Conservation (phyloP, 37 sponge, comb jelly and placozoan species). For the Beroe ovata region DNA sequence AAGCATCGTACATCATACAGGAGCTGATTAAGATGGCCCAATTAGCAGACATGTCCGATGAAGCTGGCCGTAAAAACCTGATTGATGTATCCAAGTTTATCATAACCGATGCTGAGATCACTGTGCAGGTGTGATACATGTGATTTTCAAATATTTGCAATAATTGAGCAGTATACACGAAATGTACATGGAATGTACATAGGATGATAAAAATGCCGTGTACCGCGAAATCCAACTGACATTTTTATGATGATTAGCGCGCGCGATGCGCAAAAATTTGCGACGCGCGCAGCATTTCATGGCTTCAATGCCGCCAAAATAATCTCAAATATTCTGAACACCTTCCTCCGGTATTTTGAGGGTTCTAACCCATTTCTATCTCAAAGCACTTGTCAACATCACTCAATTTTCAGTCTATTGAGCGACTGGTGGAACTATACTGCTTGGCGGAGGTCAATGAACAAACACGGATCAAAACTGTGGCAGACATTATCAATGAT, state of each 20-base stretch:
- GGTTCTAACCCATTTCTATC: not conserved
- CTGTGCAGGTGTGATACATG: slow-evolving; percentile 13
- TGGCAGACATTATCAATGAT: slow-evolving; percentile 49
- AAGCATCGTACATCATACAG: slow-evolving; percentile 53
- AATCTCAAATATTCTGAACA: not conserved
- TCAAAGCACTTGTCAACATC: not conserved
- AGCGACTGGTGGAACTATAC: slow-evolving; percentile 46
- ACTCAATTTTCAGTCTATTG: slow-evolving; percentile 29
- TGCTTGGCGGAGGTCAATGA: slow-evolving; percentile 40
- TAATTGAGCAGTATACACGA: too few species aligned
- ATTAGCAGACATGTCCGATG: slow-evolving; percentile 66
- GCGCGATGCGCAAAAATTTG: not conserved
- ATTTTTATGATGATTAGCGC: not conserved
- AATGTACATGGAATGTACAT: too few species aligned
- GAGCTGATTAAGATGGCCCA: slow-evolving; percentile 63
- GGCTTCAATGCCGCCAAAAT: slow-evolving; percentile 37
- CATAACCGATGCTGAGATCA: slow-evolving; percentile 51
- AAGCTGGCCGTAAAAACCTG: slow-evolving; percentile 39
- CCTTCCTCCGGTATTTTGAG: not conserved
- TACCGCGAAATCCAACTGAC: slow-evolving; percentile 32
- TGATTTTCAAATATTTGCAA: not conserved
- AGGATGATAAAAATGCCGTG: too few species aligned
- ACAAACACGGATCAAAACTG: slow-evolving; percentile 39
- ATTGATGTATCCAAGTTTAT: slow-evolving; percentile 54
- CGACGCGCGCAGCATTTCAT: not conserved